Base-by-base conservation (phyloP, 1,140 invertebrate genomes). In the Hestina assimilis region DNA sequence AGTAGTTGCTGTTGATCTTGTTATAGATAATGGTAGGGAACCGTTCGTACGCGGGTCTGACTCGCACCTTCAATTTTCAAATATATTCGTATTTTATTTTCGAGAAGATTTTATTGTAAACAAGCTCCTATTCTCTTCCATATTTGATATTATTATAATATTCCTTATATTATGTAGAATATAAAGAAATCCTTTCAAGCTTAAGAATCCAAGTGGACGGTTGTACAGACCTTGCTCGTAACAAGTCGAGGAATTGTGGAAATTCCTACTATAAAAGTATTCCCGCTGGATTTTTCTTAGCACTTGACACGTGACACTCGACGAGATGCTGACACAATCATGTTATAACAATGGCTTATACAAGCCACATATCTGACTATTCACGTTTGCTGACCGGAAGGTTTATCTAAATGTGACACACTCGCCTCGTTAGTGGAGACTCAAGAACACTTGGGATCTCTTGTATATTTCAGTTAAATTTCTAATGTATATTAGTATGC, bases 341-440 rank as follows among this genome's bases (percentile, higher is more conserved):
- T 31, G 24, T 50, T 51, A 54, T 59, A 57, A 66, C 63, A 69
- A 66, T 64, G 28, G 35, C 28, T 42, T 20, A 19, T 19, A 57
- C 38, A 56, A 66, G 63, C 69, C 63, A 63, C 48, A 60, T 63
- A 38, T 51, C 19, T 19, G 46, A 51, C 40, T 50, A 68, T 66
- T 52, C 46, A 51, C 20, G 31, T 54, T 41, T 54, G 62, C 67
- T 70, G 68, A 70, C 66, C 65, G 48, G 48, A 63, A 53, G 47
- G 29, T 54, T 64, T 66, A 68, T 52, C 48, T 64, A 69, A 75
- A 72, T 69, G 52, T 72, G 69, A 75, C 71, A 38, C 20, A 50
- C 31, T 60, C 58, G 67, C 69, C n/a, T 80, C 69, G 75, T 78
- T 80, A 80, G 69, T 52, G 41, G 6, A 8, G 20, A 41, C 48